Percentiles rank a stretch among this genome's conserved stretches.
These are phyloP conservation scores for Alligator sinensis DNA, from an alignment of 2,113 vertebrate genomes.

Conservation along the genomic window DNA sequence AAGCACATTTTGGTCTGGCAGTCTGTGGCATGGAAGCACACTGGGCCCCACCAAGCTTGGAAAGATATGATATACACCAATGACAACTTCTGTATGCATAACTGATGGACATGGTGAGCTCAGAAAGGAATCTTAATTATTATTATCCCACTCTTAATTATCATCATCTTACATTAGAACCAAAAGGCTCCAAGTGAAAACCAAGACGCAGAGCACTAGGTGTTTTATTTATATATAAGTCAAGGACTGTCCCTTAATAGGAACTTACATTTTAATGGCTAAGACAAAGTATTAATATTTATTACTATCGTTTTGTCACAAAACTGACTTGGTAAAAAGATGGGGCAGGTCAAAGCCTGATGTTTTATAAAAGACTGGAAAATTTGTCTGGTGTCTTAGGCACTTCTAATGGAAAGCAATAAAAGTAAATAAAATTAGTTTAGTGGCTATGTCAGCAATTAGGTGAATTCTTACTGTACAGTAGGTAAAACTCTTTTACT, in stretches of 20 bases:
- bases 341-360: neutral
- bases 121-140: neutral
- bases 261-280: neutral
- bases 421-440: neutral
- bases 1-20: neutral
- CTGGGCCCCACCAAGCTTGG: neutral
- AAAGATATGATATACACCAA: neutral
- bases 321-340: neutral
- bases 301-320: neutral
- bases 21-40: neutral
- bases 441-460: neutral
- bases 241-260: neutral
- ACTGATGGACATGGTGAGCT: slow-evolving; percentile 4
- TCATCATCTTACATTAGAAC: neutral
- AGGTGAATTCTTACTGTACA: neutral
- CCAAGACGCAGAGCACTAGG: neutral
- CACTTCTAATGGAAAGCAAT: neutral
- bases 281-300: neutral
- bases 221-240: neutral
- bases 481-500: neutral
- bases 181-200: neutral
- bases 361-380: neutral
- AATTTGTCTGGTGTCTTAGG: neutral
- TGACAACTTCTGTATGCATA: neutral
- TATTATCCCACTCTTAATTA: neutral